Base-by-base conservation (phyloP, 2,888 invertebrate genomes). In the Hypercompe scribonia region DNA sequence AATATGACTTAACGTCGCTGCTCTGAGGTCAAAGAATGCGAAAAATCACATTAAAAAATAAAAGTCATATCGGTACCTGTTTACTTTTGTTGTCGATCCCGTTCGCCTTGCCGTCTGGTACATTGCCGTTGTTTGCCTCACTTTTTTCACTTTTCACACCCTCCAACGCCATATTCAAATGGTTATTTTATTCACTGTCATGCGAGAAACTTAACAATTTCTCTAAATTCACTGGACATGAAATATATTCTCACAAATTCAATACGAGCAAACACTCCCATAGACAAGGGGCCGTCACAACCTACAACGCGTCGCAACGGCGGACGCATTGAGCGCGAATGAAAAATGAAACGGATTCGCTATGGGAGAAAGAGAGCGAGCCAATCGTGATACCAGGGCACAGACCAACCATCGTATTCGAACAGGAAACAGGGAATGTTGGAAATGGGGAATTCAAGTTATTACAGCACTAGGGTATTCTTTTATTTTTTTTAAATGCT, bases 31-130 rank as follows among this genome's bases (percentile, higher is more conserved):
- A 77, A 65, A 83, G 68, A 67, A 83, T 78, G 72, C 73, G 75
- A 79, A 81, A 87, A 87, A 86, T 79, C 77, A 74, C 75, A 67
- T 68, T 80, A 83, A 88, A 90, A 89, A 85, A 83, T 88, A 88
- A 89, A 82, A 86, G 85, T 85, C 82, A 83, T 87, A 85, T 89
- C 85, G 79, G 85, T 94, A 95, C 95, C 95, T 96, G 96, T 94
- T 96, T 96, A 93, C 93, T 95, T 93, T 95, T 96, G 93, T 95
- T 96, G 94, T 96, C 96, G 90, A 94, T 96, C 91, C 96, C 96
- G 91, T 96, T 96, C 89, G 95, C 92, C 90, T 96, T 96, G 89
- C 93, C 90, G 90, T 96, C 96, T 85, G 93, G 92, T 81, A 95
- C 90, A 87, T 93, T 95, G 84, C 94, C 94, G 91, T 94, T 96